Percentiles rank a stretch among this genome's conserved stretches.
These are phyloP conservation scores for Nipponacmea schrenckii DNA, from an alignment of 2,888 invertebrate species.

Conservation along the genomic window DNA sequence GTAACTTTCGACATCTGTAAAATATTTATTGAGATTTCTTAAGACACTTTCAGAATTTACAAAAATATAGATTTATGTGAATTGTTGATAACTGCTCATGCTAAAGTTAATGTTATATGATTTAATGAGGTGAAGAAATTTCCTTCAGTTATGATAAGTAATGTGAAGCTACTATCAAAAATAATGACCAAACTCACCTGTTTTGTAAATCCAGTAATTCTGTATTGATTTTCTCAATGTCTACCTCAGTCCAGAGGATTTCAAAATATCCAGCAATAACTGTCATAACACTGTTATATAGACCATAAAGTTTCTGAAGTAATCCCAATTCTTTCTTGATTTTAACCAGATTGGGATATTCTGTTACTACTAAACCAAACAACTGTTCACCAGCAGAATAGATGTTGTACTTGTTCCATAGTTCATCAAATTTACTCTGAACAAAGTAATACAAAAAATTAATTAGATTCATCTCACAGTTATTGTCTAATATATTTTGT, in stretches of 20 bases:
- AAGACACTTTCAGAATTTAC: no score
- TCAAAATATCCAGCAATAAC: slow-evolving; percentile 65
- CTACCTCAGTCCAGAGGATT: slow-evolving; percentile 65
- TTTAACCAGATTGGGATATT: slow-evolving; percentile 56
- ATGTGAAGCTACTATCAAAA: no score
- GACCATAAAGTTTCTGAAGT: slow-evolving; percentile 65
- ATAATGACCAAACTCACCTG: slow-evolving; percentile 42
- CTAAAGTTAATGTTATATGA: no score
- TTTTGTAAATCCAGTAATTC: slow-evolving; percentile 64
- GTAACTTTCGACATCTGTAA: slow-evolving; percentile 80
- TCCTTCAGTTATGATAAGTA: no score
- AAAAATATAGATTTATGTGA: no score
- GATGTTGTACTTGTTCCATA: slow-evolving; percentile 61
- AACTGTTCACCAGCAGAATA: slow-evolving; percentile 66
- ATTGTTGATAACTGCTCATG: no score
- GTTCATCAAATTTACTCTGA: slow-evolving; percentile 63
- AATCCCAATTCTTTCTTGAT: slow-evolving; percentile 64
- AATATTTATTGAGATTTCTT: background rate
- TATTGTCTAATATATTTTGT: no score
- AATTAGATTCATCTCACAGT: background rate
- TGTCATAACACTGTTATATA: slow-evolving; percentile 64
- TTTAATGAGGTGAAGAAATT: no score
- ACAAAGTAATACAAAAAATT: slow-evolving; percentile 11
- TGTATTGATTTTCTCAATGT: slow-evolving; percentile 65
- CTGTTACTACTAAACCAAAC: slow-evolving; percentile 64